Evolutionary conservation across 1,140 invertebrate genomes (phyloP).

Genomic region (Antheraea pernyi): DNA sequence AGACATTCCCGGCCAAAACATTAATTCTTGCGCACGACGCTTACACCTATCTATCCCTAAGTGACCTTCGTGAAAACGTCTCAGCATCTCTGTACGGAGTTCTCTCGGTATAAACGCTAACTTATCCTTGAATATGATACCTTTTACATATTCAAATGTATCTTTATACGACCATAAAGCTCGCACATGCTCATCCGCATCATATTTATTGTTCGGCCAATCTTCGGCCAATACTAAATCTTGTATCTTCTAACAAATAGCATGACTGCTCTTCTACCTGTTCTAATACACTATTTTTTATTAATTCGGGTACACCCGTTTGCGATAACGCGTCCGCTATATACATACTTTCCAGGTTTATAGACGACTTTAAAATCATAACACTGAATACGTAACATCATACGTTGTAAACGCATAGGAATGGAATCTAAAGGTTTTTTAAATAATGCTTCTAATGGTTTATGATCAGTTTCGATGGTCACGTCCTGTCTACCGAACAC

Average conservation of each 20-base stretch:
- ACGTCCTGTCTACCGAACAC: too few relatives aligned
- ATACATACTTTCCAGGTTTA: too few relatives aligned
- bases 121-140: neutral
- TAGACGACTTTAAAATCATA: too few relatives aligned
- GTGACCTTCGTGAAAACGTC: conserved; percentile 45
- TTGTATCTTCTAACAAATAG: neutral
- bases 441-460: conserved; percentile 7
- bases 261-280: neutral
- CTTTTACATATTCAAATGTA: neutral
- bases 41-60: conserved; percentile 34
- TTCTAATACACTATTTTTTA: neutral
- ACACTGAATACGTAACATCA: too few relatives aligned
- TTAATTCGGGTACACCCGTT: neutral
- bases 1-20: too few relatives aligned
- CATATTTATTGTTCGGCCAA: conserved; percentile 4
- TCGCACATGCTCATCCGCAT: neutral
- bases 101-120: neutral
- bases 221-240: neutral
- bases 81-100: conserved; percentile 31
- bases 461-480: conserved; percentile 10
- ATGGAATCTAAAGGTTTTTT: conserved; percentile 11
- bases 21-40: too few relatives aligned
- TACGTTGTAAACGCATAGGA: too few relatives aligned
- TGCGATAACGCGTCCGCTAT: neutral
- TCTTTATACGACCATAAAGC: neutral